Base-by-base conservation (phyloP, 1,140 invertebrate species). In the Atta cephalotes region DNA sequence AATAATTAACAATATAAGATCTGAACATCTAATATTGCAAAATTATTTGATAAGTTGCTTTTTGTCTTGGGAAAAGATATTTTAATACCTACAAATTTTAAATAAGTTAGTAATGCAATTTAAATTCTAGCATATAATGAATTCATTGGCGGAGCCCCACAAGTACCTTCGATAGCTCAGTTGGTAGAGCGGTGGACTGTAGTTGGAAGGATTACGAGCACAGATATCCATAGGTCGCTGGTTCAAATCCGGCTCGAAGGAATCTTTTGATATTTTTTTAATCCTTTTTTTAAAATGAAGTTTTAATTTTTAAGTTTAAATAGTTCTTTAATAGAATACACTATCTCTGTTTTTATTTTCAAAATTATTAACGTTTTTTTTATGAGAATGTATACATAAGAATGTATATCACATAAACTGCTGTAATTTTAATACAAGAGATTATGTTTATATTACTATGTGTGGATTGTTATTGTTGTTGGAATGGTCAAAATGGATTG, bases 111-210 rank as follows among this genome's bases (percentile, higher is more conserved):
- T 12, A 16, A 77, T 28, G 0, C 0, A 7, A 0, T 39, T 62
- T 25, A 28, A 25, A 16, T 5, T 77, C 35, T 45, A 62, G 7
- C 0, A 35, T 68, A 80, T 51, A 3, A 80, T 21, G 4, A 6
- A 28, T 68, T 68, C 12, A 3, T 35, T 16, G 62, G 5, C 0
- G 1, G 2, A 3, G 28, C 3, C 2, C 28, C 21, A 0, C 35
- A 58, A 39, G 10, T 74, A 72, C 87, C 90, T 91, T 91, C 90
- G 90, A 91, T 89, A 91, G 97, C 97, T 97, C 97, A 97, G 97
- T 97, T 97, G 97, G 97, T 97, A 97, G 97, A 97, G 97, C 97
- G 97, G 97, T 97, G 97, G 97, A 97, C 97, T 97, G 97, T 97
- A 98, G 97, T 95, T 91, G 94, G 90, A 3, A 14, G 9, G 39